Conservation (phyloP, 2,113 vertebrate genomes). For the Engystomops pustulosus region DNA sequence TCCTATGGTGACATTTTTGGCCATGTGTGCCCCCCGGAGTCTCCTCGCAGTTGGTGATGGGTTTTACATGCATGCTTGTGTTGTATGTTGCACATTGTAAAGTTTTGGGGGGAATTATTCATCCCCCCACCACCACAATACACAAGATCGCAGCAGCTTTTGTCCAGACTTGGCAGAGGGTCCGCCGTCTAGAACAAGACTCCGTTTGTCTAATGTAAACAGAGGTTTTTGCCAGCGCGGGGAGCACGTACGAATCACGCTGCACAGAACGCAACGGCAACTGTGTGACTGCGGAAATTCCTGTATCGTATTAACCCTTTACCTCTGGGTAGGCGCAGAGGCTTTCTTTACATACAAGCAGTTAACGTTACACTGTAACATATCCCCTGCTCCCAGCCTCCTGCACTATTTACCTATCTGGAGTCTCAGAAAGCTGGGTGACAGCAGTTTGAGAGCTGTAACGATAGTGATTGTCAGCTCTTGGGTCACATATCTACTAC, state of each 20-base stretch:
- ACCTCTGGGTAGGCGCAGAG: background rate
- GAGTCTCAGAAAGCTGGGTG: background rate
- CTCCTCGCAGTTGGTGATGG: background rate
- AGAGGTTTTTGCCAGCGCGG: constrained; percentile 12
- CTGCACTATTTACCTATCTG: background rate
- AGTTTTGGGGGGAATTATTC: background rate
- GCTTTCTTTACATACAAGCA: background rate
- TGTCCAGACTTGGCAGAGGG: constrained; percentile 33
- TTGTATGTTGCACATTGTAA: background rate
- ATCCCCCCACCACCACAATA: constrained; percentile 22
- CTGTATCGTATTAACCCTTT: background rate
- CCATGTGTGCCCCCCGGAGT: too few relatives aligned
- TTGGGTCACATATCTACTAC: too few relatives aligned
- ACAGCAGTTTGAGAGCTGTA: too few relatives aligned
- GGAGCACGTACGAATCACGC: constrained; percentile 9
- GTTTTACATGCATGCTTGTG: background rate
- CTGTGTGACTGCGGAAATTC: constrained; percentile 3
- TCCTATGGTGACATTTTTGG: too few relatives aligned
- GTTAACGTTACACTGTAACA: background rate
- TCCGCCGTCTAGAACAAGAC: constrained; percentile 46
- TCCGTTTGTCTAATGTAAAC: constrained; percentile 53
- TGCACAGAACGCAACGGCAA: constrained; percentile 1
- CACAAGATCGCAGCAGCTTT: constrained; percentile 40
- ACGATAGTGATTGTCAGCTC: too few relatives aligned
- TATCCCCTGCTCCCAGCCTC: background rate